Evolutionary conservation across 2,888 invertebrate species (phyloP).

Genomic region (Epinotia nisella): DNA sequence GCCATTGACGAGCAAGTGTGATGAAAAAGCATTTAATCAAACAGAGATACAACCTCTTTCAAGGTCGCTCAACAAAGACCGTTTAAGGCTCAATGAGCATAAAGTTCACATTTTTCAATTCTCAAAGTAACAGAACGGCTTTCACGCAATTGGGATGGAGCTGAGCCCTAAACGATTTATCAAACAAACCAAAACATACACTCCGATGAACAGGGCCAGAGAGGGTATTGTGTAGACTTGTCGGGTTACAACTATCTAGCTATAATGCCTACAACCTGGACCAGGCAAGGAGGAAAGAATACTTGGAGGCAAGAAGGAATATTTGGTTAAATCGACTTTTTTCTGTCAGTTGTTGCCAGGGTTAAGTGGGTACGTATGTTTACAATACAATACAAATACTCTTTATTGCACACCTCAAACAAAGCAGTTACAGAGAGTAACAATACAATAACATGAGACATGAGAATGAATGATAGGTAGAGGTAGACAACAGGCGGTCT

Average conservation of each 20-base stretch:
- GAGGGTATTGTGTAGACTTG: slow-evolving; percentile 1
- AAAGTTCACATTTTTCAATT: slow-evolving; percentile 41
- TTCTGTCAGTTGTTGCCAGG: too few species aligned
- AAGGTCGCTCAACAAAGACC: slow-evolving; percentile 22
- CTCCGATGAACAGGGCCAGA: slow-evolving; percentile 21
- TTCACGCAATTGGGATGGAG: slow-evolving; percentile 33
- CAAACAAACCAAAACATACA: slow-evolving; percentile 42
- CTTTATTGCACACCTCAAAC: too few species aligned
- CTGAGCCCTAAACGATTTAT: slow-evolving; percentile 36
- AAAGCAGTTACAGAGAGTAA: too few species aligned
- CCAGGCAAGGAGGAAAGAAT: too few species aligned
- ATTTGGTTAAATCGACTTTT: too few species aligned
- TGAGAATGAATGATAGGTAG: too few species aligned
- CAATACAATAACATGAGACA: too few species aligned
- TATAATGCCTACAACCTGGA: neutral
- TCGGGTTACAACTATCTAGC: neutral
- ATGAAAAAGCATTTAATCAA: neutral
- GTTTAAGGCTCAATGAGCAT: neutral
- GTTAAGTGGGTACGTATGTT: too few species aligned
- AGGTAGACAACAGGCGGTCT: too few species aligned
- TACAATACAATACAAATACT: too few species aligned
- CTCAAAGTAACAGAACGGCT: slow-evolving; percentile 36
- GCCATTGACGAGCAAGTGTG: too few species aligned
- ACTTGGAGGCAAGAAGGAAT: too few species aligned
- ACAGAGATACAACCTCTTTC: neutral